phyloP scores from a whole-genome alignment of 2,888 invertebrate genomes.

The Gymnosoma rotundatum region DNA sequence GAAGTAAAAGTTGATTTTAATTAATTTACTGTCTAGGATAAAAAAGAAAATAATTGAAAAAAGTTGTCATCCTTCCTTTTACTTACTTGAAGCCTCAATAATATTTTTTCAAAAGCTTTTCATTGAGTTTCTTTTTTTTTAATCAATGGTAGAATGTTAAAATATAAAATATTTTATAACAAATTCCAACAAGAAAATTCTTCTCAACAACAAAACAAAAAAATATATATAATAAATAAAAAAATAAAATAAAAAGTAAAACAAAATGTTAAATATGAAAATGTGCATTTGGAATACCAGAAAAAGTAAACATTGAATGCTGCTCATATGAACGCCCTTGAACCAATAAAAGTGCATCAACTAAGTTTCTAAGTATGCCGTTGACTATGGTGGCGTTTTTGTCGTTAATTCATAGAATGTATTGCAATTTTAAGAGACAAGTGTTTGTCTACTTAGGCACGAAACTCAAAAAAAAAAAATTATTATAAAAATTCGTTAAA shows the following conservation, averaged over 20 bases:
- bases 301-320: constrained; percentile 27
- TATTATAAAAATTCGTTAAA: no score
- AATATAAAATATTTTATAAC: constrained; percentile 40
- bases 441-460: no score
- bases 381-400: not conserved
- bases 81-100: not conserved
- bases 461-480: no score
- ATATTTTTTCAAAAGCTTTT: constrained; percentile 24
- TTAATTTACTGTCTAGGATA: constrained; percentile 6
- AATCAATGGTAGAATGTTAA: not conserved
- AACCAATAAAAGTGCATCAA: constrained; percentile 55
- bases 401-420: no score
- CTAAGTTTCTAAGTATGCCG: constrained; percentile 15
- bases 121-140: constrained; percentile 1
- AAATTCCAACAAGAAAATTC: constrained; percentile 33
- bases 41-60: not conserved
- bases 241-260: not conserved
- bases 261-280: constrained; percentile 36
- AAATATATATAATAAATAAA: not conserved
- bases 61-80: not conserved
- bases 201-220: not conserved
- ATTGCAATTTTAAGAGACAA: no score
- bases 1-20: not conserved
- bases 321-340: constrained; percentile 64
- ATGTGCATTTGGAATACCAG: constrained; percentile 39